These are phyloP conservation scores for Caenorhabditis remanei DNA, from an alignment of 1,140 invertebrate genomes.

Conservation along the genomic window DNA sequence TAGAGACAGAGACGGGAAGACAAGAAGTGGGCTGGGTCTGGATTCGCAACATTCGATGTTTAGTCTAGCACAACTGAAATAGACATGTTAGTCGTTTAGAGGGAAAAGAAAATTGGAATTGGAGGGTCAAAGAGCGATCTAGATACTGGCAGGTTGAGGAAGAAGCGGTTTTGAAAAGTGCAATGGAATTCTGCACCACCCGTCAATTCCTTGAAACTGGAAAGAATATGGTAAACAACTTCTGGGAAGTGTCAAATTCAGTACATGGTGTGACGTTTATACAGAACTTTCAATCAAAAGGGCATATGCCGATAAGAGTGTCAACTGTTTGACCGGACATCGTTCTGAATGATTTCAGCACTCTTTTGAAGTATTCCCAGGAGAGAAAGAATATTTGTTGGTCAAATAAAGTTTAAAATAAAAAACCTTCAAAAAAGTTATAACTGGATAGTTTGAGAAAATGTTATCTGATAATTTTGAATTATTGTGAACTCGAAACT, in stretches of 20 bases:
- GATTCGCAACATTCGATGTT: conserved; percentile 49
- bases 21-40: conserved; percentile 15
- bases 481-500: no score
- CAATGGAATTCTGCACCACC: not conserved
- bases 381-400: no score
- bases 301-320: not conserved
- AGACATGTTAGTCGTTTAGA: not conserved
- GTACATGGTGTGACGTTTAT: not conserved
- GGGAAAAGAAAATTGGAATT: not conserved
- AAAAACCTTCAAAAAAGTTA: no score
- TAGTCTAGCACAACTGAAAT: conserved; percentile 39
- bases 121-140: conserved; percentile 9
- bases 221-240: not conserved
- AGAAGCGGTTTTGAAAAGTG: not conserved
- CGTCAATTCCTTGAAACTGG: not conserved
- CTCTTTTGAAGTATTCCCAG: no score
- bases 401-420: no score
- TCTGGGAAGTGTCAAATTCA: not conserved
- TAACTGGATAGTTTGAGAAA: no score
- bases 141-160: not conserved
- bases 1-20: not conserved
- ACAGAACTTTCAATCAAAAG: conserved; percentile 4
- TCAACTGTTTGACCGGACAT: not conserved
- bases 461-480: no score
- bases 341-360: not conserved